These are phyloP conservation scores for Sardina pilchardus DNA, from an alignment of 2,113 vertebrate genomes.

Conservation along the genomic window DNA sequence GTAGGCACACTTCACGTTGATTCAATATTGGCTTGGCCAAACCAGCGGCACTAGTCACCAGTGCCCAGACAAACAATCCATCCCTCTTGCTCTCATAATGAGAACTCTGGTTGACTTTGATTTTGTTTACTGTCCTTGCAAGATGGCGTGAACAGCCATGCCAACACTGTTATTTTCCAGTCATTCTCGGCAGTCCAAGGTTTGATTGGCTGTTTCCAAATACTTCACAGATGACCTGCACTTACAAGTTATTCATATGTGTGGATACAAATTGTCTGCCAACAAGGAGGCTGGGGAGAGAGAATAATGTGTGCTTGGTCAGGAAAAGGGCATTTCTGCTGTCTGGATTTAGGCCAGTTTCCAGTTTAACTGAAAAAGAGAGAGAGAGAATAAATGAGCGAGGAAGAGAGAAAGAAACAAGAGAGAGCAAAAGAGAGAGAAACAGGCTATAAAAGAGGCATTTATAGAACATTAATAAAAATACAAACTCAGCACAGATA, in stretches of 20 bases:
- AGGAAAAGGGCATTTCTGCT: slow-evolving; percentile 13
- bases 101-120: background rate
- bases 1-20: background rate
- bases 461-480: background rate
- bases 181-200: background rate
- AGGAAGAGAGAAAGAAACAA: background rate
- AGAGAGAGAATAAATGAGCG: background rate
- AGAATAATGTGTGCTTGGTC: slow-evolving; percentile 14
- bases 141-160: background rate
- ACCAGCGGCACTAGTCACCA: background rate
- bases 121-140: background rate
- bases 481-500: background rate
- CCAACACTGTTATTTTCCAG: background rate
- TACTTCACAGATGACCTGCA: slow-evolving; percentile 20
- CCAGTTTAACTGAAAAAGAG: background rate
- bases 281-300: background rate
- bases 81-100: background rate
- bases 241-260: slow-evolving; percentile 26
- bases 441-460: background rate
- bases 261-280: background rate
- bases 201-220: slow-evolving; percentile 8
- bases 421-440: background rate
- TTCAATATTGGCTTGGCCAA: slow-evolving; percentile 1
- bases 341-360: background rate
- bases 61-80: background rate